Conservation (phyloP, 2,113 vertebrate species). For the Dipodomys ordii region DNA sequence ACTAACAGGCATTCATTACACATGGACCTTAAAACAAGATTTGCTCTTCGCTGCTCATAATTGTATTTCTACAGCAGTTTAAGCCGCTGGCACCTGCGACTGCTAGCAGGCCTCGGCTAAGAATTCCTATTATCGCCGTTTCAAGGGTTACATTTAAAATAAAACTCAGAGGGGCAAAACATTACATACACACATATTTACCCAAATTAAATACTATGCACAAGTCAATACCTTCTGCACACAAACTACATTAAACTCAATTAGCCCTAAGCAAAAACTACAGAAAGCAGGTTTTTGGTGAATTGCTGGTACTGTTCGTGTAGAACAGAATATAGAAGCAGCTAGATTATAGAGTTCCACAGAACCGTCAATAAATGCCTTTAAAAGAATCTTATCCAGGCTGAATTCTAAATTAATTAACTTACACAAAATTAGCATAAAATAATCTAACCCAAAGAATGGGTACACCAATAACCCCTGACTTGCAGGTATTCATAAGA, state of each 20-base stretch:
- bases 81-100: slow-evolving; percentile 78
- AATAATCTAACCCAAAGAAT: slow-evolving; percentile 47
- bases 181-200: slow-evolving; percentile 83
- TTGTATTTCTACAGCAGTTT: slow-evolving; percentile 82
- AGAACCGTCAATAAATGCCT: slow-evolving; percentile 69
- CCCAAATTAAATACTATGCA: slow-evolving; percentile 82
- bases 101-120: slow-evolving; percentile 80
- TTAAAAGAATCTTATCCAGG: slow-evolving; percentile 62
- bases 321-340: slow-evolving; percentile 71
- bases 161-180: slow-evolving; percentile 82
- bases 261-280: slow-evolving; percentile 80
- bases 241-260: slow-evolving; percentile 78
- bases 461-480: slow-evolving; percentile 17
- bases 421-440: slow-evolving; percentile 62
- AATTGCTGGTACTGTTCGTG: slow-evolving; percentile 52
- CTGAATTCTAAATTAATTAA: slow-evolving; percentile 70
- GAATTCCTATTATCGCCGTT: slow-evolving; percentile 80
- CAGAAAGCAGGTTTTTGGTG: slow-evolving; percentile 74
- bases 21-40: slow-evolving; percentile 73
- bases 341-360: slow-evolving; percentile 27
- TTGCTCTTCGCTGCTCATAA: slow-evolving; percentile 82
- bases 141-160: slow-evolving; percentile 84
- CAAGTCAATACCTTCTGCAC: slow-evolving; percentile 81
- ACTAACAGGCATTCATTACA: slow-evolving; percentile 75
- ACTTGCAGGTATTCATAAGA: slow-evolving; percentile 8